phyloP scores from a whole-genome alignment of 2,797 vertebrate genomes.

The Darevskia mixta region DNA sequence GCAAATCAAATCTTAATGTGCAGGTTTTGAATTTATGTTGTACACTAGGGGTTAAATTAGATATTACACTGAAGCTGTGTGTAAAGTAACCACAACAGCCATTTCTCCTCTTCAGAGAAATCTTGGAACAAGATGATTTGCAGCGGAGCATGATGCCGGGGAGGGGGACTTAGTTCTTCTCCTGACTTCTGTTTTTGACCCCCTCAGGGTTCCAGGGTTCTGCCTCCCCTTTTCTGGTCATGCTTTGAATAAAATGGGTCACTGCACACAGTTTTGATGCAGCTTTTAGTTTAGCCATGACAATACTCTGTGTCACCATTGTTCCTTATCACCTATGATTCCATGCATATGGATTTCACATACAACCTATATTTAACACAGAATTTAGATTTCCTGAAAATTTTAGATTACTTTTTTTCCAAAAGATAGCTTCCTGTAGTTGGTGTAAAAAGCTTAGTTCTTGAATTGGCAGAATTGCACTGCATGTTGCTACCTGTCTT shows the following conservation, averaged over 20 bases:
- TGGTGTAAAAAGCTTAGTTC: background rate
- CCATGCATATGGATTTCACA: background rate
- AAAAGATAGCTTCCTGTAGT: background rate
- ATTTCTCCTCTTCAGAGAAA: background rate
- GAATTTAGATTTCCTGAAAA: background rate
- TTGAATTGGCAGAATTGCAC: background rate
- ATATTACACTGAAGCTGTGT: too few species aligned
- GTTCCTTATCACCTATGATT: background rate
- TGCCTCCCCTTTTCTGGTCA: background rate
- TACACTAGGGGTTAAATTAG: background rate
- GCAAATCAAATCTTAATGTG: background rate
- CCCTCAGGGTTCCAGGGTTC: background rate
- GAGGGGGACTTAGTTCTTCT: background rate
- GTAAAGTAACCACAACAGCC: background rate
- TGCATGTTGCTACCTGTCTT: background rate
- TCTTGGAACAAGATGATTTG: background rate
- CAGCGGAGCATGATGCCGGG: background rate
- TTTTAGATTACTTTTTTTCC: background rate
- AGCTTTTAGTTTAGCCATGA: background rate
- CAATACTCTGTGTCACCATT: too few species aligned
- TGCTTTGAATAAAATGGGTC: background rate
- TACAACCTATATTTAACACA: background rate
- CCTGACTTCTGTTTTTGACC: background rate
- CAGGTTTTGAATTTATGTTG: background rate
- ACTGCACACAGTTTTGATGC: background rate